Base-by-base conservation (phyloP, 2,888 invertebrate species). In the Conus canariensis region DNA sequence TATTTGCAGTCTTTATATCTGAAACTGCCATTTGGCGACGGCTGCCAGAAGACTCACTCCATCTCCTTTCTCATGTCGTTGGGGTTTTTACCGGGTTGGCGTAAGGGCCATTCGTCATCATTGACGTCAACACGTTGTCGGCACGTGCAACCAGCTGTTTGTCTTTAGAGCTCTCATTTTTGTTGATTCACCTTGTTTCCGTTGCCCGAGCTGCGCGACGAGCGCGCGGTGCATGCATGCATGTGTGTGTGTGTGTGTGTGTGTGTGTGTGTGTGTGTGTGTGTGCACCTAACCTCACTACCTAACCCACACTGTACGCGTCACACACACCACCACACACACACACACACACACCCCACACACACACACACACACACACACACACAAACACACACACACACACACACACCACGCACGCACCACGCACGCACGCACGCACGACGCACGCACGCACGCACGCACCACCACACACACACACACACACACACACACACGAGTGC, bases 31-130 rank as follows among this genome's bases (percentile, higher is more conserved):
- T 22, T n/a, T 74, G 9, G 4, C 19, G 64, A 64, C 64, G 64
- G 64, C 64, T 64, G 12, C 16, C 74, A 74, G 74, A 74, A 74
- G 10, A 74, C 74, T 74, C 74, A 19, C 74, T 74, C n/a, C 19
- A 12, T 83, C 83, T 83, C 83, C 83, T 83, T 30, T 83, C 83
- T 83, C 83, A 19, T 74, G n/a, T 3, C 74, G 19, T 8, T n/a
- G 74, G 19, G 22, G 12, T n/a, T 22, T n/a, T n/a, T 74, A 22
- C 22, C n/a, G 7, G 10, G 64, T 64, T 64, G 10, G 64, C 64
- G 64, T 10, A 64, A 64, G 16, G 64, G 64, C 64, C 10, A 64
- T 64, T 16, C 64, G 64, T 64, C 64, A 16, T 64, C 16, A 64
- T 64, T 64, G 64, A 64, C 64, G 64, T 64, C 64, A 64, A 64